Evolutionary conservation across 2,113 vertebrate genomes (phyloP).

Genomic region (Xenopus borealis): DNA sequence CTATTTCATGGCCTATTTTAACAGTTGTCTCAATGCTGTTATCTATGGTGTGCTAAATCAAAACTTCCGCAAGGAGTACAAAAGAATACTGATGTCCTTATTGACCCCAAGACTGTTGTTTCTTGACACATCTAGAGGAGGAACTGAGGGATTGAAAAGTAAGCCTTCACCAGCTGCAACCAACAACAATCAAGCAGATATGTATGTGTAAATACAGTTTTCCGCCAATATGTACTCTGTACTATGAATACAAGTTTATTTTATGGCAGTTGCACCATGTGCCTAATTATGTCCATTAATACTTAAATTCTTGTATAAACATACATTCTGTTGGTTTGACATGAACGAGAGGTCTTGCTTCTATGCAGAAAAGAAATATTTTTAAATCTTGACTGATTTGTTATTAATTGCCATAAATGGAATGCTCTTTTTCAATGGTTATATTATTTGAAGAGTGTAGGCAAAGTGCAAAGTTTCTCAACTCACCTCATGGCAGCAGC

Average conservation of each 20-base stretch:
- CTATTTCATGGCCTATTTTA: constrained; percentile 82
- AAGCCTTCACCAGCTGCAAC: constrained; percentile 62
- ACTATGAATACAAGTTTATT: constrained; percentile 21
- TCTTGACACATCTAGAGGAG: constrained; percentile 60
- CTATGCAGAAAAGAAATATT: neutral
- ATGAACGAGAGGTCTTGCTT: neutral
- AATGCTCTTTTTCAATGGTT: neutral
- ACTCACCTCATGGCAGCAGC: too few relatives aligned
- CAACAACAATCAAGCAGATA: constrained; percentile 67
- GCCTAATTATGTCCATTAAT: constrained; percentile 17
- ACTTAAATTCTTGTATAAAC: neutral
- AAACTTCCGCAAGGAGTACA: constrained; percentile 81
- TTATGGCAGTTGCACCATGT: constrained; percentile 31
- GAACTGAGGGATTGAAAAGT: constrained; percentile 66
- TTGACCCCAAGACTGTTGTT: constrained; percentile 69
- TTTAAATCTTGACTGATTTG: neutral
- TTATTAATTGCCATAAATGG: neutral
- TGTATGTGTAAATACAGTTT: constrained; percentile 57
- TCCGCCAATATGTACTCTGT: constrained; percentile 17
- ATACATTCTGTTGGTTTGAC: neutral
- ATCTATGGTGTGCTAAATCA: constrained; percentile 82
- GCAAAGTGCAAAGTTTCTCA: too few relatives aligned
- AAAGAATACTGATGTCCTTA: constrained; percentile 68
- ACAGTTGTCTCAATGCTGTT: constrained; percentile 80
- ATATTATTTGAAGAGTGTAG: too few relatives aligned